Conservation (phyloP, 2,888 invertebrate species). For the Drosophila koepferae region DNA sequence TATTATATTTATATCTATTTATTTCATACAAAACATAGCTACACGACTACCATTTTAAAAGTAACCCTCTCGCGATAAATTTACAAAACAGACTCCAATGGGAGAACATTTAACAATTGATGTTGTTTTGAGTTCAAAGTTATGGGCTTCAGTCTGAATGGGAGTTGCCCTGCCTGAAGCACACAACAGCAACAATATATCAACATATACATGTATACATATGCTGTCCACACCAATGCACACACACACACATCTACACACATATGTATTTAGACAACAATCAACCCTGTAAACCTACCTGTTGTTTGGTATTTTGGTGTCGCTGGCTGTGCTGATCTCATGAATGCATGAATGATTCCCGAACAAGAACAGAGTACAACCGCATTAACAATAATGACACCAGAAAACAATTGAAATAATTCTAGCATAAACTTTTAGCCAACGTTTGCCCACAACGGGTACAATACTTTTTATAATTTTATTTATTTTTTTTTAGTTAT, state of each 20-base stretch:
- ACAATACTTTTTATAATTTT: slow-evolving; percentile 2
- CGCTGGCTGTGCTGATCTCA: slow-evolving; percentile 62
- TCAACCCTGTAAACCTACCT: slow-evolving; percentile 28
- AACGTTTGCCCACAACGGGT: slow-evolving; percentile 47
- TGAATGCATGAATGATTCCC: slow-evolving; percentile 79
- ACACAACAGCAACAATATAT: neutral
- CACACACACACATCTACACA: no score
- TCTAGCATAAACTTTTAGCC: slow-evolving; percentile 74
- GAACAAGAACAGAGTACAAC: slow-evolving; percentile 46
- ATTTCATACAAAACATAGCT: no score
- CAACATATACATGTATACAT: neutral
- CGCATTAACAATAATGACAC: slow-evolving; percentile 74
- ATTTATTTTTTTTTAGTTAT: slow-evolving; percentile 44
- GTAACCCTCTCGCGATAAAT: slow-evolving; percentile 16
- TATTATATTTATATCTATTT: no score
- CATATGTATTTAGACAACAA: slow-evolving; percentile 21
- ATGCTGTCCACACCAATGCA: neutral
- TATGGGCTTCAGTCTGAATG: slow-evolving; percentile 31
- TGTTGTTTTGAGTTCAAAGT: slow-evolving; percentile 45
- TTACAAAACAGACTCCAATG: slow-evolving; percentile 11
- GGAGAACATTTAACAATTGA: slow-evolving; percentile 24
- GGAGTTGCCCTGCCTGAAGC: slow-evolving; percentile 9
- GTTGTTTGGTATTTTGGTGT: slow-evolving; percentile 47
- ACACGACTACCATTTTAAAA: neutral
- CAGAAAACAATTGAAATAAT: slow-evolving; percentile 78